phyloP scores from a whole-genome alignment of 2,113 vertebrate genomes.

The Camelus dromedarius region DNA sequence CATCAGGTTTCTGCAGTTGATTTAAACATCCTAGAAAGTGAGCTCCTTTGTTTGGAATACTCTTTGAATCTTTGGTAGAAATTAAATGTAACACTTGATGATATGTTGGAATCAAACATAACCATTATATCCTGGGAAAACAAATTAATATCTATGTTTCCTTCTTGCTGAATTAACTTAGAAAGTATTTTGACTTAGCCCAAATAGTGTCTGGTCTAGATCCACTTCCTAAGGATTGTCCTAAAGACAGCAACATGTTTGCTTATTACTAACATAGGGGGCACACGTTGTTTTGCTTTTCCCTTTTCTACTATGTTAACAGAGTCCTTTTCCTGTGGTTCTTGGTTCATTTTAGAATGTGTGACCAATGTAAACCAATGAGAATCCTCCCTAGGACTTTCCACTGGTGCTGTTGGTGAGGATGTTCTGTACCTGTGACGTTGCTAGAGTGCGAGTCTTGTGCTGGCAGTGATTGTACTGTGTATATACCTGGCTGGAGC shows the following conservation, averaged over 20 bases:
- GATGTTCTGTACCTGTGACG: neutral
- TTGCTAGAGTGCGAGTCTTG: neutral
- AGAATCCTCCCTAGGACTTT: neutral
- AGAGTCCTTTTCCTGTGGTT: neutral
- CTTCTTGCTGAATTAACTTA: neutral
- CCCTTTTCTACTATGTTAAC: neutral
- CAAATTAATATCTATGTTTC: neutral
- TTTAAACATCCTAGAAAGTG: neutral
- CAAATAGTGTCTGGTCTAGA: neutral
- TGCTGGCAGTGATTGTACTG: neutral
- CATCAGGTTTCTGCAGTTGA: neutral
- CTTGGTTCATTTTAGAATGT: neutral
- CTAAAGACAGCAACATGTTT: neutral
- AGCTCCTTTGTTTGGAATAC: neutral
- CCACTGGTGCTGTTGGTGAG: neutral
- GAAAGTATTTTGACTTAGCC: neutral
- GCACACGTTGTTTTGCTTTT: neutral
- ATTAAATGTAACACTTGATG: constrained; percentile 13
- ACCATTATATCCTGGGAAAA: neutral
- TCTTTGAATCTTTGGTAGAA: neutral
- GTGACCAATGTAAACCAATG: neutral
- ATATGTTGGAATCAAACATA: neutral
- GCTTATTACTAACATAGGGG: neutral
- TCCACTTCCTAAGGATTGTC: neutral
- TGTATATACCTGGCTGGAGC: neutral